A percentile compares a stretch with the other conserved stretches of the same genome.
These are phyloP conservation scores for Antheraea assamensis DNA, from an alignment of 2,888 invertebrate species.

Conservation along the genomic window DNA sequence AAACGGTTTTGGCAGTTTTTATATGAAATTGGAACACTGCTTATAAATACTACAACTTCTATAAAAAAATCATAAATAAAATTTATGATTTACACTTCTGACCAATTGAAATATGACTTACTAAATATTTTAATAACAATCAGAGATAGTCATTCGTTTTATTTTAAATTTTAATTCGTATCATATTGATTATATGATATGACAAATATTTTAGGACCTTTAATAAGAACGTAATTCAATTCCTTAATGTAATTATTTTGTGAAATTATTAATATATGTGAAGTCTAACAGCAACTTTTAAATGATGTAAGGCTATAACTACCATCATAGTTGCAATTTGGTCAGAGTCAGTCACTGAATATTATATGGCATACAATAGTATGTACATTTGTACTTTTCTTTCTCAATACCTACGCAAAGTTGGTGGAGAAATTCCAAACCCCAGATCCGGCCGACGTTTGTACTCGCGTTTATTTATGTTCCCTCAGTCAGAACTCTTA, in stretches of 20 bases:
- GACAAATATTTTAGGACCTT: background rate
- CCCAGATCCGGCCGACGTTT: constrained; percentile 51
- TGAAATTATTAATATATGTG: background rate
- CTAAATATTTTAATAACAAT: background rate
- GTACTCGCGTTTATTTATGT: constrained; percentile 76
- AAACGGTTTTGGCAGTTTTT: constrained; percentile 35
- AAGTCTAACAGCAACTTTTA: background rate
- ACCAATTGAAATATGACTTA: background rate
- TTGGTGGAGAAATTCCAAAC: constrained; percentile 25
- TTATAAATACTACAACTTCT: background rate
- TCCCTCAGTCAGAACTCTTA: constrained; percentile 74
- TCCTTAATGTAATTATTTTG: background rate
- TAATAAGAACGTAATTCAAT: background rate
- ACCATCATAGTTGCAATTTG: background rate
- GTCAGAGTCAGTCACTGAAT: background rate
- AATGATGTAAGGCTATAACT: background rate
- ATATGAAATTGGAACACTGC: background rate
- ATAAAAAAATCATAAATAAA: background rate
- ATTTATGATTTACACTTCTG: background rate
- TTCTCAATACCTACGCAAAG: constrained; percentile 25
- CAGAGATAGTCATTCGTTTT: too few relatives aligned
- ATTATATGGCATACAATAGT: constrained; percentile 8
- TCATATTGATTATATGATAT: background rate
- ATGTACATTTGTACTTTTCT: constrained; percentile 20
- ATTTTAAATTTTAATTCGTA: background rate